Evolutionary conservation across 2,888 invertebrate genomes (phyloP), one percentile per base, ranked within the genome.

Genomic region (Ypsolopha sequella): DNA sequence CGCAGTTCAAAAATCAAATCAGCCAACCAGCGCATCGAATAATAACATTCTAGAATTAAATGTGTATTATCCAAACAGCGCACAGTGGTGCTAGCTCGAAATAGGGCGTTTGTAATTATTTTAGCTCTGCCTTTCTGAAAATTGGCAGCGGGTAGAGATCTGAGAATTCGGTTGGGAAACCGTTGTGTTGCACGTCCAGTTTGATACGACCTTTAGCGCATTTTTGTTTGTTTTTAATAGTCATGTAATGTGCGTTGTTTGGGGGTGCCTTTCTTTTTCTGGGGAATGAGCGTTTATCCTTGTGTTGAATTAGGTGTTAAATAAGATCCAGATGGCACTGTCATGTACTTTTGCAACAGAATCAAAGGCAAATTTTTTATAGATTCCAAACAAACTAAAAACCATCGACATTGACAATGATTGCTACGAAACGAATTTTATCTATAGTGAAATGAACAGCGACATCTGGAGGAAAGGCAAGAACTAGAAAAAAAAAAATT

Each of bases 101-200:
- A 86, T 85, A 85, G 85, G 84, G 79, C 85, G 78, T 80, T 80
- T 82, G 80, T 73, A 84, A 85, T 86, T 85, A 86, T 86, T 86
- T 85, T 82, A 81, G 85, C 73, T 76, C 80, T 79, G 85, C 84
- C 86, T 86, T 86, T 86, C 82, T 82, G 84, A 85, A 86, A 85
- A 85, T 86, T 86, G 86, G 86, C 85, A 86, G 79, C 77, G 68
- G 80, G 74, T 77, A 76, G 76, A 74, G 80, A 80, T 79, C 80
- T 81, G 66, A 85, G 81, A 76, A 86, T 86, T 84, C 82, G 72
- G 82, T 85, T 85, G 85, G 70, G 85, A 86, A 86, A 86, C 80
- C 69, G 79, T 79, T 78, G 80, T 77, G 62, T 24, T 68, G 66
- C 66, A 64, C 68, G 65, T 68, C 61, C 61, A 58, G 60, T 58